A percentile compares a stretch with the other conserved stretches of the same genome.
Conservation (phyloP, 30 jellyfish, hydroid and myxozoan species). For the Aurelia coerulea region DNA sequence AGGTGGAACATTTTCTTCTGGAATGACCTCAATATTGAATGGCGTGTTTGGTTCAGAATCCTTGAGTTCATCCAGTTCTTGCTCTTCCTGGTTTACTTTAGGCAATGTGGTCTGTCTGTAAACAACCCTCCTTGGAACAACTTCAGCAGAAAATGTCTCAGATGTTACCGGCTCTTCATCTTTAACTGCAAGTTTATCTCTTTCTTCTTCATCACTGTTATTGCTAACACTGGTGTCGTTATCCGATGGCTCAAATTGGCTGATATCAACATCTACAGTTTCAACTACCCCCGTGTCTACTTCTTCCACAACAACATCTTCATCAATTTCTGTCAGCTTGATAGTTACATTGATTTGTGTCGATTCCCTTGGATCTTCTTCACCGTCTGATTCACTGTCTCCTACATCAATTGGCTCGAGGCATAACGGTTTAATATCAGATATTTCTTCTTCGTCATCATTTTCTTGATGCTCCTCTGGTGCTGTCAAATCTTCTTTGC, state of each 20-base stretch:
- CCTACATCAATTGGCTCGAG: neutral
- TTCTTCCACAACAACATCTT: neutral
- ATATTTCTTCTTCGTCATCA: neutral
- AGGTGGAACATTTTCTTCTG: slow-evolving; percentile 1
- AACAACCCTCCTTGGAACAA: slow-evolving; percentile 2
- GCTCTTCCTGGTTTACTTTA: neutral
- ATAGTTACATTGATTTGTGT: too few species aligned
- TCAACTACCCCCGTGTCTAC: slow-evolving; percentile 2
- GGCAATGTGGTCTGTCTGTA: neutral
- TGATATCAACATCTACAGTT: neutral
- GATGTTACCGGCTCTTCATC: neutral
- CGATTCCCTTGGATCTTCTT: too few species aligned
- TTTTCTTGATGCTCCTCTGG: neutral
- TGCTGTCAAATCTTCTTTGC: neutral
- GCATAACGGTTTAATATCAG: neutral
- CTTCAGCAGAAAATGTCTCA: slow-evolving; percentile 5
- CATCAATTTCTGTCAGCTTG: neutral
- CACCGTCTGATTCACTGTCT: too few species aligned
- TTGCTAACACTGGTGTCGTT: neutral
- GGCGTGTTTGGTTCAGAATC: neutral
- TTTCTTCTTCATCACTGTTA: neutral
- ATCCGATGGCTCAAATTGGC: neutral
- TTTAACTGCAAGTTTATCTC: neutral
- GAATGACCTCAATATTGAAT: neutral
- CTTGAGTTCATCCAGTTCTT: neutral